These are phyloP conservation scores for Paracentrotus lividus DNA, from an alignment of 53 echinoderm and acorn worm genomes.

Conservation along the genomic window DNA sequence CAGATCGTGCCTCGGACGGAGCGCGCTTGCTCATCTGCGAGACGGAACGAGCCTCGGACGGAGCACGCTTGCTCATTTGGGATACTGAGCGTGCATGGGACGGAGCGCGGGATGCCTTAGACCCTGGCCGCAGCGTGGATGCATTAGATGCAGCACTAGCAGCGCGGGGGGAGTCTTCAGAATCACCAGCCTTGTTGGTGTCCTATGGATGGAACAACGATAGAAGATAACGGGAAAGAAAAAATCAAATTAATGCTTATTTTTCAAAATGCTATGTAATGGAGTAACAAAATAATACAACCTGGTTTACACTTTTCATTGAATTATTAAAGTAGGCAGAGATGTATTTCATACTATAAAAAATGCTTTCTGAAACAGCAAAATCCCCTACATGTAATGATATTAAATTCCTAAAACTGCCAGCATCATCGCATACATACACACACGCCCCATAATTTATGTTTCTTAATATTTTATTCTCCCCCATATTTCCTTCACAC, in stretches of 20 bases:
- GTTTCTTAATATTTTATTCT: too few species aligned
- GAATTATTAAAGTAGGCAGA: too few species aligned
- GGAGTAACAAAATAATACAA: background rate
- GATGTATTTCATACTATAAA: too few species aligned
- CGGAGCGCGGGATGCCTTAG: slow-evolving; percentile 17
- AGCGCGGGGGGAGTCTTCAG: slow-evolving; percentile 23
- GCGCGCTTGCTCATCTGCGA: slow-evolving; percentile 40
- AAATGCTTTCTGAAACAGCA: too few species aligned
- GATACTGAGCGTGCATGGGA: background rate
- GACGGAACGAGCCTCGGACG: slow-evolving; percentile 26
- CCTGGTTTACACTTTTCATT: background rate
- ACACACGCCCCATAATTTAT: too few species aligned
- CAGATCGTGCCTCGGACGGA: slow-evolving; percentile 47
- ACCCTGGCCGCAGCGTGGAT: slow-evolving; percentile 32
- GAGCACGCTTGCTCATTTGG: slow-evolving; percentile 16
- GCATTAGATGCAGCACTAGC: slow-evolving; percentile 55
- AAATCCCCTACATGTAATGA: too few species aligned
- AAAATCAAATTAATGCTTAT: background rate
- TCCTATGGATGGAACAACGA: background rate
- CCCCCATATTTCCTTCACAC: too few species aligned
- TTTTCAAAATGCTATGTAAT: background rate
- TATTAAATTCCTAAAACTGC: too few species aligned
- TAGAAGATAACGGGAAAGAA: background rate
- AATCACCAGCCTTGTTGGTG: slow-evolving; percentile 24
- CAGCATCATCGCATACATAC: too few species aligned